These are phyloP conservation scores for Megalurothrips usitatus DNA, from an alignment of 2,888 invertebrate species.

Conservation along the genomic window DNA sequence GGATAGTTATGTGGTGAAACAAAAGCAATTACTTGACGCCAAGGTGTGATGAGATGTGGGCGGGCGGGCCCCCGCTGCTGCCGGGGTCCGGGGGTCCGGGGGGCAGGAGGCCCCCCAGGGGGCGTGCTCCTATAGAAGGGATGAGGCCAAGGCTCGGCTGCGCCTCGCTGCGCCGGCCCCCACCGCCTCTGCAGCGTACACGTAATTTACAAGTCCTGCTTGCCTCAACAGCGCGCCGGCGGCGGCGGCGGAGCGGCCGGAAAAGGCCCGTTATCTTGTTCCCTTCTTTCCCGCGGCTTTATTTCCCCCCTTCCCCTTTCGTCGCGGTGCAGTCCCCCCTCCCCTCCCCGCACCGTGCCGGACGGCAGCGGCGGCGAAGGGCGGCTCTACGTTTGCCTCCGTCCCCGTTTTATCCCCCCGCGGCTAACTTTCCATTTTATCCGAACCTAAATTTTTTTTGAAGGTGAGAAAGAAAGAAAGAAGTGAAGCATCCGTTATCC, in stretches of 20 bases:
- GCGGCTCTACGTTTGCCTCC: too few relatives aligned
- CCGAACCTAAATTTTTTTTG: too few relatives aligned
- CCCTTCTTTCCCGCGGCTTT: not conserved
- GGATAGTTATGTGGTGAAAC: constrained; percentile 26
- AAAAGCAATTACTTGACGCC: constrained; percentile 26
- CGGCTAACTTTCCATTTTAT: not conserved
- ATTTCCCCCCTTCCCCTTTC: too few relatives aligned
- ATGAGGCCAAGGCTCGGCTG: not conserved
- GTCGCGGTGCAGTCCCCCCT: too few relatives aligned
- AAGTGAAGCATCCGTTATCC: too few relatives aligned
- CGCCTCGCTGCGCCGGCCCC: too few relatives aligned
- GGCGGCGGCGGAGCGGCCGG: not conserved
- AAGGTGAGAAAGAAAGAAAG: too few relatives aligned
- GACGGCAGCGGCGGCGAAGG: too few relatives aligned
- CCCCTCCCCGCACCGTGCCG: too few relatives aligned
- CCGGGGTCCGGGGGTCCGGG: too few relatives aligned
- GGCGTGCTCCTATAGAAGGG: not conserved
- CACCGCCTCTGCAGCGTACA: not conserved
- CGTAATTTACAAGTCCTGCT: constrained; percentile 25
- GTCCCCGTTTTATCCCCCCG: not conserved
- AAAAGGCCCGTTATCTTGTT: not conserved
- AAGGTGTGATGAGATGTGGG: constrained; percentile 21
- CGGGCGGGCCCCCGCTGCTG: not conserved
- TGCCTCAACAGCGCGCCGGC: not conserved
- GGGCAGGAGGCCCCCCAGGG: too few relatives aligned